Evolutionary conservation across 2,888 invertebrate genomes (phyloP).

Genomic region (Dicyrtoma fusca): DNA sequence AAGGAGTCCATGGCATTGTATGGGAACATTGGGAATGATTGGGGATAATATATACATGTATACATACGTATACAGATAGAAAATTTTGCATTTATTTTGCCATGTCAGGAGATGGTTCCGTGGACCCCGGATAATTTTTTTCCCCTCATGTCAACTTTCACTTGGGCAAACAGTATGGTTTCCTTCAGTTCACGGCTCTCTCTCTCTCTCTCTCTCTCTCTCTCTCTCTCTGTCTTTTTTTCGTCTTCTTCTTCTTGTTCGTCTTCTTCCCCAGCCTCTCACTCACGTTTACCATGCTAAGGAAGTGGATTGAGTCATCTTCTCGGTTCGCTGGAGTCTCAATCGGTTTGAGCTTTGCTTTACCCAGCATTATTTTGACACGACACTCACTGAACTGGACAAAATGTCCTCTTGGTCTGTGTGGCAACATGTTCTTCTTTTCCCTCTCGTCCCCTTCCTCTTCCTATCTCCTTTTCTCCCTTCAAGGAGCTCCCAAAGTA

Average conservation of each 20-base stretch:
- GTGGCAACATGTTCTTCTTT: conserved; percentile 20
- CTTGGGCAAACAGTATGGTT: conserved; percentile 8
- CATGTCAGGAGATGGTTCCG: conserved; percentile 8
- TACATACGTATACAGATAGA: background rate
- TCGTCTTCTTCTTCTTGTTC: background rate
- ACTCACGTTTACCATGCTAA: conserved; percentile 11
- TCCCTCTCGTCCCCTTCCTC: background rate
- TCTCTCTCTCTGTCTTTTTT: background rate
- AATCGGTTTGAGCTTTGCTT: conserved; percentile 25
- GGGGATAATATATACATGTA: background rate
- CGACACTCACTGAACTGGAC: conserved; percentile 27
- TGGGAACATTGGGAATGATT: background rate
- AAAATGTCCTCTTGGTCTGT: conserved; percentile 21
- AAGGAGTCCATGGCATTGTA: background rate
- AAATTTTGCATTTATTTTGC: conserved; percentile 23
- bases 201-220: background rate
- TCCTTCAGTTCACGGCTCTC: background rate
- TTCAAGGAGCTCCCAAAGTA: no score
- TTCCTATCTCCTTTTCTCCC: background rate
- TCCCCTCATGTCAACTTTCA: background rate
- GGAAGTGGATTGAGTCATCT: conserved; percentile 32
- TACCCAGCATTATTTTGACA: conserved; percentile 24
- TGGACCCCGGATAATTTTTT: background rate
- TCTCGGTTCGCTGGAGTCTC: conserved; percentile 26
- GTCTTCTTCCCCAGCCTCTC: background rate